Conservation (phyloP, 1,140 invertebrate species). For the Hormaphis cornu region DNA sequence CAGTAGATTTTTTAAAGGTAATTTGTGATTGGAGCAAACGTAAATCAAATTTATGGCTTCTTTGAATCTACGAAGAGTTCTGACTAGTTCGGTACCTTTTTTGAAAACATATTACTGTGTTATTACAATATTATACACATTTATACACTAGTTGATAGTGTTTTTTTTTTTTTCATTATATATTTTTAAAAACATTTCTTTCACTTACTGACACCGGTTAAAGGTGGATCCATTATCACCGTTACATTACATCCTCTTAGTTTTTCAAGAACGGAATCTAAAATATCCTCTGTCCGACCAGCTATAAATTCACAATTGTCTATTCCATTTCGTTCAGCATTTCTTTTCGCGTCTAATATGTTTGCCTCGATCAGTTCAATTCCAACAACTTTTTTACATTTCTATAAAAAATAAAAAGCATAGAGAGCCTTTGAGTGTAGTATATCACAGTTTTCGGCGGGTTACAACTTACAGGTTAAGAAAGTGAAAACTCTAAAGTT, state of each 20-base stretch:
- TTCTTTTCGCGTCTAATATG: constrained; percentile 78
- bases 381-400: constrained; percentile 75
- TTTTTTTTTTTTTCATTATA: too few species aligned
- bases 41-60: constrained; percentile 74
- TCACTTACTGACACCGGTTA: constrained; percentile 73
- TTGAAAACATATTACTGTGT: constrained; percentile 31
- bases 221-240: constrained; percentile 89
- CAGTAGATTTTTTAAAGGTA: constrained; percentile 80
- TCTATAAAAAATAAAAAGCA: constrained; percentile 44
- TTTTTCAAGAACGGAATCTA: constrained; percentile 58
- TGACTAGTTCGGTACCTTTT: constrained; percentile 45
- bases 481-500: too few species aligned
- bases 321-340: constrained; percentile 69
- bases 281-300: constrained; percentile 82
- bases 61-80: constrained; percentile 59
- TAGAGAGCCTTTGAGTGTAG: too few species aligned
- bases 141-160: too few species aligned
- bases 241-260: constrained; percentile 53
- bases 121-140: background rate
- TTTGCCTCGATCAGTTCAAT: constrained; percentile 80
- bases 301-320: constrained; percentile 80
- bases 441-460: too few species aligned
- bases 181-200: background rate
- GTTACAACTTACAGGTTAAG: too few species aligned
- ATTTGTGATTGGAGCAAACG: constrained; percentile 80